Percentiles rank a stretch among this genome's conserved stretches.
phyloP scores from a whole-genome alignment of 1,140 invertebrate species.

The Pogonomyrmex barbatus region DNA sequence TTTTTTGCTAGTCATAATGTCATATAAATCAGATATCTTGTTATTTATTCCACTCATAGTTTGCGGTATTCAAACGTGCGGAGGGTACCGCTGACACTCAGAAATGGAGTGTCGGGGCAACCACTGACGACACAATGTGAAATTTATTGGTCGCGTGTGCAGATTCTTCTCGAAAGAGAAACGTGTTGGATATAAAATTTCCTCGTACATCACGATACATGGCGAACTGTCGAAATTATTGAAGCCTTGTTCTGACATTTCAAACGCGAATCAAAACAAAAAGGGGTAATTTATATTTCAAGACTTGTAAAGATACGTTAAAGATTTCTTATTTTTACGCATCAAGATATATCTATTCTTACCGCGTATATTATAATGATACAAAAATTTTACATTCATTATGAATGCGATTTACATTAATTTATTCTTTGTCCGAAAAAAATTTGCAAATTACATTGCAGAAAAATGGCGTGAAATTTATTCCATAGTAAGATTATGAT shows the following conservation, averaged over 20 bases:
- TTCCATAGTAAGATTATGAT: neutral
- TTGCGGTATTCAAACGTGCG: slow-evolving; percentile 61
- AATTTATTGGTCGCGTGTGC: slow-evolving; percentile 72
- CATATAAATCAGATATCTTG: slow-evolving; percentile 12
- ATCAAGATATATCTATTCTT: neutral
- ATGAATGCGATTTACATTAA: neutral
- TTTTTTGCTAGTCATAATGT: slow-evolving; percentile 16
- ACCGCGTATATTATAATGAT: neutral
- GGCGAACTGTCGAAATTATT: slow-evolving; percentile 45
- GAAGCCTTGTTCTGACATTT: slow-evolving; percentile 25
- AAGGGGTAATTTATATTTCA: slow-evolving; percentile 15
- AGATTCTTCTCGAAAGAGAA: slow-evolving; percentile 66
- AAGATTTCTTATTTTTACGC: neutral
- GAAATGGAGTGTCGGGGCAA: slow-evolving; percentile 61
- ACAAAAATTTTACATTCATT: neutral
- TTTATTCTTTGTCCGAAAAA: slow-evolving; percentile 1
- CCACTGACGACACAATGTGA: slow-evolving; percentile 66
- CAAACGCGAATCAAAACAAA: slow-evolving; percentile 13
- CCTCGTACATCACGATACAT: slow-evolving; percentile 36
- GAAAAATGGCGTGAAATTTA: neutral
- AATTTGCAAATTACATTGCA: neutral
- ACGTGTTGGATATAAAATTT: slow-evolving; percentile 59
- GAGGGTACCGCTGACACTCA: slow-evolving; percentile 62
- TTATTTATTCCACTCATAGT: slow-evolving; percentile 71
- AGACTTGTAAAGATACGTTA: neutral